Evolutionary conservation across 2,888 invertebrate genomes (phyloP).

Genomic region (Parnassius glacialis): DNA sequence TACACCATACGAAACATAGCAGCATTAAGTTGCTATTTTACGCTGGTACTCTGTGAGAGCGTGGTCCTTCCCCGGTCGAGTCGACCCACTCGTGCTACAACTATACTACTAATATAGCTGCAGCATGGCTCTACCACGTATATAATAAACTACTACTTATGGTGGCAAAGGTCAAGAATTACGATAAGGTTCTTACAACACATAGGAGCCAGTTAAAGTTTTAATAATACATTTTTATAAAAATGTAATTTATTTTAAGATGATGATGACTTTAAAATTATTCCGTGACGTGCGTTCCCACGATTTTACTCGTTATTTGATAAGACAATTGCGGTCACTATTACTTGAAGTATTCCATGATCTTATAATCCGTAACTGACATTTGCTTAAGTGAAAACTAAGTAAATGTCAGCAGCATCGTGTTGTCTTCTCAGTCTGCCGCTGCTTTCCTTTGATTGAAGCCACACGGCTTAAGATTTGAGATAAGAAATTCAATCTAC

Average conservation of each 20-base stretch:
- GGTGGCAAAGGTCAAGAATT: too few relatives aligned
- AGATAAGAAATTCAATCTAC: conserved; percentile 18
- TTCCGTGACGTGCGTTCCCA: conserved; percentile 28
- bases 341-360: conserved; percentile 27
- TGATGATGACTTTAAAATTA: conserved; percentile 8
- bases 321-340: conserved; percentile 30
- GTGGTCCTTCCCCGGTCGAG: too few relatives aligned
- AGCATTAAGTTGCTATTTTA: too few relatives aligned
- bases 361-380: conserved; percentile 61
- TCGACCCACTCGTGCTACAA: too few relatives aligned
- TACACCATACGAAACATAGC: too few relatives aligned
- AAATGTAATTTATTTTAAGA: conserved; percentile 2
- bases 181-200: too few relatives aligned
- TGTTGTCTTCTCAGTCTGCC: conserved; percentile 9
- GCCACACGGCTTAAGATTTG: conserved; percentile 23
- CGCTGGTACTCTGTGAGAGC: too few relatives aligned
- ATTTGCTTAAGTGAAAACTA: conserved; percentile 61
- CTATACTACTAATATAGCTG: too few relatives aligned
- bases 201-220: too few relatives aligned
- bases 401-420: conserved; percentile 39
- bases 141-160: too few relatives aligned
- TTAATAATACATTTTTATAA: neutral
- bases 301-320: conserved; percentile 29
- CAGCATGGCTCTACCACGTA: too few relatives aligned
- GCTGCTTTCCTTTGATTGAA: conserved; percentile 46